Base-by-base conservation (phyloP, 30 jellyfish, hydroid and myxozoan genomes). In the Aurelia sp. region DNA sequence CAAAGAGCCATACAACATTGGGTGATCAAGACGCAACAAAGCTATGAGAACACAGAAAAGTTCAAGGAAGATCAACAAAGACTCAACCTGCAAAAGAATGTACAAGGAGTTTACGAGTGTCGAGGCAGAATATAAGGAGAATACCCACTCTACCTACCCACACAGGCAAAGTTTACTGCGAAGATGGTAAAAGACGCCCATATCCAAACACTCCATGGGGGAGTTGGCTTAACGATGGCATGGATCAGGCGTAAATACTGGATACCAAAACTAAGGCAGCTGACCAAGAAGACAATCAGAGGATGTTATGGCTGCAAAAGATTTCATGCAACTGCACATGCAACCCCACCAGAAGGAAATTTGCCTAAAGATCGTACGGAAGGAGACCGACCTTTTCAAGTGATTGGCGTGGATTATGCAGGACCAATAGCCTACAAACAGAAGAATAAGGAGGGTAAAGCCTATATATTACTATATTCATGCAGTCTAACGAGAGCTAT, bases 401-500 rank as follows among this genome's bases (percentile, higher is more conserved):
- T 81, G 44, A 30, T 65, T 16, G 91, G 91, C 12, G 86, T 79
- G 44, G 90, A 66, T 66, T 81, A 33, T 81, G 91, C 91, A 27
- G 91, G 81, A 13, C 91, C 89, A 19, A 17, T 70, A 40, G 63
- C 41, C 61, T 81, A 52, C 88, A 59, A 13, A 70, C 18, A 21
- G 51, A 72, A 53, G 52, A 16, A 20, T 57, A 62, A 84, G 16
- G 74, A 81, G 70, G 89, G 57, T 20, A 52, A 71, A 30, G 65
- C n/a, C 65, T 53, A 81, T 5, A 68, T 81, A 41, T 68, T 81
- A 1, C 86, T 68, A 13, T 81, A 23, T 53, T 13, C 91, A 11
- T 81, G 90, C 84, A 79, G 90, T 79, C 90, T 79, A 15, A 33
- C 71, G 18, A 79, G 90, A 79, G 90, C 90, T 4, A 61, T 79